Percentiles rank a stretch among this genome's conserved stretches.
These are phyloP conservation scores for Hermaeophaga mercurialis DNA, from an alignment of 2,888 invertebrate species.

Conservation along the genomic window DNA sequence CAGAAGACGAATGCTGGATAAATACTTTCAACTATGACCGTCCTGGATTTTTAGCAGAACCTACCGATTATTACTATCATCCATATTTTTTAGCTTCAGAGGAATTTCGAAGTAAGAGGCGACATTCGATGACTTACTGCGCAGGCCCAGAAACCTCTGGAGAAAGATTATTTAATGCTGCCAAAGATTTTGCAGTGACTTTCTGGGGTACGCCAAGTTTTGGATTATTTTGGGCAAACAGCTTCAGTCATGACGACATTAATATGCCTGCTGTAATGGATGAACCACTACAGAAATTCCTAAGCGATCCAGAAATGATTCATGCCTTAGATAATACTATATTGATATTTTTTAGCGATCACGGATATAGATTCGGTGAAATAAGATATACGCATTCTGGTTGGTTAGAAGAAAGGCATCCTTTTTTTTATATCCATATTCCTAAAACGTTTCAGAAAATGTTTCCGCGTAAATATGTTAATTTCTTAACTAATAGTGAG, in stretches of 20 bases:
- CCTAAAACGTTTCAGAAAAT: slow-evolving; percentile 66
- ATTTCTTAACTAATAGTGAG: slow-evolving; percentile 67
- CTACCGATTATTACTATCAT: slow-evolving; percentile 81
- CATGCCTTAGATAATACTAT: slow-evolving; percentile 21
- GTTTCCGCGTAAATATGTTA: slow-evolving; percentile 62
- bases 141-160: slow-evolving; percentile 68
- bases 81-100: slow-evolving; percentile 75
- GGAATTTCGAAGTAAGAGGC: slow-evolving; percentile 59
- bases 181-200: slow-evolving; percentile 64
- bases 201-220: slow-evolving; percentile 66
- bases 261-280: slow-evolving; percentile 76
- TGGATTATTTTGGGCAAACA: slow-evolving; percentile 81
- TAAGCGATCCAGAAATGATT: slow-evolving; percentile 65
- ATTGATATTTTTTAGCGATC: slow-evolving; percentile 72
- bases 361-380: slow-evolving; percentile 80
- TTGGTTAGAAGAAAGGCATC: slow-evolving; percentile 82
- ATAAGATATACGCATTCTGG: slow-evolving; percentile 72
- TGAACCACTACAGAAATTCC: slow-evolving; percentile 71
- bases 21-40: slow-evolving; percentile 79
- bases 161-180: slow-evolving; percentile 72
- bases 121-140: slow-evolving; percentile 63
- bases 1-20: slow-evolving; percentile 75
- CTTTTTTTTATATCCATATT: slow-evolving; percentile 72
- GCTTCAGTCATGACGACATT: slow-evolving; percentile 74
- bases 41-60: slow-evolving; percentile 71